Evolutionary conservation across 2,888 invertebrate genomes (phyloP).

Genomic region (Proisotoma minuta): DNA sequence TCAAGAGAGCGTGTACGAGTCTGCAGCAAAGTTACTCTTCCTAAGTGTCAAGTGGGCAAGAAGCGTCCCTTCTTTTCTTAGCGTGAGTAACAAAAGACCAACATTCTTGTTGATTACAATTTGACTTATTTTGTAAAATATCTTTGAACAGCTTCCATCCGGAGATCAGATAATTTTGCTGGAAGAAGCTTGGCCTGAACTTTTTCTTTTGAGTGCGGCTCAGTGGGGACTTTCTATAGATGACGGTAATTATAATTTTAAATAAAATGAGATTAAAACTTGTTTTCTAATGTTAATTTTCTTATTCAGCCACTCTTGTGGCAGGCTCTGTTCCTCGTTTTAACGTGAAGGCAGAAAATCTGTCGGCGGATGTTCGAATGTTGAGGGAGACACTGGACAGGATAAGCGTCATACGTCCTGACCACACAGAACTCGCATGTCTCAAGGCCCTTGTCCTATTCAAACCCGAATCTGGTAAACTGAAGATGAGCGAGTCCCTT

Average conservation of each 20-base stretch:
- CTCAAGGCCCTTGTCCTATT: slow-evolving; percentile 77
- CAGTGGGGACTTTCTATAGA: slow-evolving; percentile 73
- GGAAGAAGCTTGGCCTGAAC: slow-evolving; percentile 75
- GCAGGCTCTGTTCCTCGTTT: slow-evolving; percentile 53
- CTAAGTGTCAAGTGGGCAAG: slow-evolving; percentile 75
- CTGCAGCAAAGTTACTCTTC: slow-evolving; percentile 70
- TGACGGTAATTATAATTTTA: slow-evolving; percentile 58
- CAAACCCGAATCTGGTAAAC: slow-evolving; percentile 64
- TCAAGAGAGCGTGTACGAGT: slow-evolving; percentile 63
- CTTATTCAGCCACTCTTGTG: slow-evolving; percentile 50
- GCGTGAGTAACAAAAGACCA: slow-evolving; percentile 53
- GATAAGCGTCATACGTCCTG: slow-evolving; percentile 63
- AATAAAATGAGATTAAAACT: not conserved
- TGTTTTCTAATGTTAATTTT: not conserved
- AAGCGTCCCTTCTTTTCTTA: slow-evolving; percentile 69
- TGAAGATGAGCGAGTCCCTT: slow-evolving; percentile 60
- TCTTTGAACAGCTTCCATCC: slow-evolving; percentile 63
- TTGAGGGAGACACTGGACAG: slow-evolving; percentile 63
- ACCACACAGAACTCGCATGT: slow-evolving; percentile 78
- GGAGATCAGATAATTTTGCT: slow-evolving; percentile 69
- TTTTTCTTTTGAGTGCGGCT: slow-evolving; percentile 75
- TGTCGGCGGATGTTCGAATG: slow-evolving; percentile 59
- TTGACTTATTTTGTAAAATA: slow-evolving; percentile 22
- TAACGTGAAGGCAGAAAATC: slow-evolving; percentile 56
- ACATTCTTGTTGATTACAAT: not conserved